Evolutionary conservation across 2,113 vertebrate genomes (phyloP), one percentile per base, ranked within the genome.

Genomic region (Heterochromis multidens): DNA sequence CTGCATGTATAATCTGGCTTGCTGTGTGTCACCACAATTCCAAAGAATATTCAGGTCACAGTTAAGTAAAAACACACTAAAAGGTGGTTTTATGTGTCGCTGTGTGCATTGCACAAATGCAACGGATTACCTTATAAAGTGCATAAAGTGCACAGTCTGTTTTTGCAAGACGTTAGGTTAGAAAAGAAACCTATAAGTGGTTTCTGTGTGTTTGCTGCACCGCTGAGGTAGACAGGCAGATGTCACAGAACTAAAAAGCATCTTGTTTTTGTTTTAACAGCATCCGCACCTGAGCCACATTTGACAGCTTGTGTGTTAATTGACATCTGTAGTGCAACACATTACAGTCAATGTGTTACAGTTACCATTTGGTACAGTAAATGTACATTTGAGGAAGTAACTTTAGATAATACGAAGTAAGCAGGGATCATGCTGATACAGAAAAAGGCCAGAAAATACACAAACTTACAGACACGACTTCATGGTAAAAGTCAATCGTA

Each of bases 401-500:
- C 37, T 43, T 17, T 17, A 25, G 23, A 23, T 37, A 67, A 7
- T 43, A 37, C 23, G 25, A 67, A 25, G 37, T 43, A 4, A 1
- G 63, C 40, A 23, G n/a, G 13, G 37, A 23, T 7, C 0, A 3
- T 23, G 23, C 21, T 40, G 35, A 23, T 0, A 65, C 33, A 40
- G 35, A 21, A 12, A 19, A 17, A 33, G 7, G 5, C 9, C 56
- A 43, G n/a, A 43, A 37, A 6, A 43, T 14, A 5, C 1, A 65
- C 60, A 90, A 16, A 93, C 94, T 83, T 87, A 96, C 95, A 35
- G 85, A 16, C 67, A 94, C 37, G 8, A 43, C 29, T 6, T 67
- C 9, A 7, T 96, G 95, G 54, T 88, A 70, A 79, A 96, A 96
- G 29, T 3, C 67, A 12, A 96, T 96, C 76, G 1, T 93, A 25